Conservation (phyloP, 2,113 vertebrate genomes). For the Struthidea cinerea region DNA sequence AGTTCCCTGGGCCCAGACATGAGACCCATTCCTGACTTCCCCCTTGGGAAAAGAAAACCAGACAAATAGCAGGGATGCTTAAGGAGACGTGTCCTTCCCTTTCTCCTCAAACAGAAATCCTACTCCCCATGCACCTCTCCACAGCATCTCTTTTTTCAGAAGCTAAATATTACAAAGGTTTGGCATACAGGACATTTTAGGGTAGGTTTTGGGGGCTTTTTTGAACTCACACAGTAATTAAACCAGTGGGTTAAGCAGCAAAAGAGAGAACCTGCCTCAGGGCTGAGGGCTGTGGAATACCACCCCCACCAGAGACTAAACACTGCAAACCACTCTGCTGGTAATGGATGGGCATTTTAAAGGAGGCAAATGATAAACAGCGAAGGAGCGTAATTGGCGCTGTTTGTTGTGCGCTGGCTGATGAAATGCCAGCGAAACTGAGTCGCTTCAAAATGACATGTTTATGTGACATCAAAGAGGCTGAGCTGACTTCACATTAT, state of each 20-base stretch:
- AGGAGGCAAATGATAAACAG: constrained; percentile 54
- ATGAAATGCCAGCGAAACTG: constrained; percentile 60
- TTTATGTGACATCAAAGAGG: constrained; percentile 67
- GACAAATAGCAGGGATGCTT: background rate
- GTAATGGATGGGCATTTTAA: constrained; percentile 53
- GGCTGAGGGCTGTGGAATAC: constrained; percentile 40
- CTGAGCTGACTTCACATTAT: constrained; percentile 58
- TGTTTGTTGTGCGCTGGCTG: constrained; percentile 51
- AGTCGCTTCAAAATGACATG: constrained; percentile 67
- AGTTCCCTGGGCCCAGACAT: background rate
- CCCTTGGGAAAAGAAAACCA: background rate
- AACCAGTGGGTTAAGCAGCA: background rate
- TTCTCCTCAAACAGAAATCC: background rate
- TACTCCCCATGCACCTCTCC: rapidly evolving
- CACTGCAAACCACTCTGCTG: constrained; percentile 49
- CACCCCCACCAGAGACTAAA: constrained; percentile 60
- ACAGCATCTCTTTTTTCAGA: background rate
- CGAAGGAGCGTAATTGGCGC: background rate
- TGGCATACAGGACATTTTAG: background rate
- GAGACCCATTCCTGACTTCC: background rate
- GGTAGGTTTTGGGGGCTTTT: background rate
- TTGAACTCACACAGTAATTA: background rate
- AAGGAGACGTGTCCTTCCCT: background rate
- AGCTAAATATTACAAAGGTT: background rate
- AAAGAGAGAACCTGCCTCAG: constrained; percentile 18